phyloP scores from a whole-genome alignment of 2,113 vertebrate species.

The Dasyprocta punctata region DNA sequence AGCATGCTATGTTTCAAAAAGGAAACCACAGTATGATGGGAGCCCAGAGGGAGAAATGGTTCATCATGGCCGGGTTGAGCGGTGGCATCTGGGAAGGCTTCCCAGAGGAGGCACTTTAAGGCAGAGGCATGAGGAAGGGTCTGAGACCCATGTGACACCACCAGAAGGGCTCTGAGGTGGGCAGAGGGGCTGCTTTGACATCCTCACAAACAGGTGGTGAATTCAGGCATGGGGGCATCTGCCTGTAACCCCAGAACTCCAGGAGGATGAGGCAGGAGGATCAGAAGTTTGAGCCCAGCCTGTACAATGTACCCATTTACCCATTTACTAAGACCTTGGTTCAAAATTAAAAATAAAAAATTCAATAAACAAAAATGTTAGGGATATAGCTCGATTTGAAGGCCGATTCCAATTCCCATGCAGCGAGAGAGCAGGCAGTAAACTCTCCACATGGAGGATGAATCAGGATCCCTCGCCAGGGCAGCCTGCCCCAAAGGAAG shows the following conservation, averaged over 20 bases:
- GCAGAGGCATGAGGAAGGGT: background rate
- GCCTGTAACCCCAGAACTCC: background rate
- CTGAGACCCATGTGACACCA: background rate
- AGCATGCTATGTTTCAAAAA: background rate
- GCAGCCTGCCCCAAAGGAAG: background rate
- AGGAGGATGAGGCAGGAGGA: background rate
- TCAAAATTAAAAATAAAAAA: background rate
- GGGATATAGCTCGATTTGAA: too few species aligned
- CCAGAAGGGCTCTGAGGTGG: background rate
- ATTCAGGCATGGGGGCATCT: background rate
- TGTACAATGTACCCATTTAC: background rate
- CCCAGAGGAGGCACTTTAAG: background rate
- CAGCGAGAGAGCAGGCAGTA: background rate
- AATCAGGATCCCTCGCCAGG: background rate
- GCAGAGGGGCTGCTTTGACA: background rate
- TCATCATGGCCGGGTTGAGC: background rate
- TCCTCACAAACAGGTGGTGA: background rate
- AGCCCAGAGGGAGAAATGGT: background rate
- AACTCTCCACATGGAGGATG: background rate
- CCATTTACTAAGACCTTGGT: background rate
- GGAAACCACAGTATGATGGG: background rate
- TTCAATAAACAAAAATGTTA: background rate
- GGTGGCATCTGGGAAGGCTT: background rate
- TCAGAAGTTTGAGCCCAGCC: background rate
- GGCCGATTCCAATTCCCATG: too few species aligned